Evolutionary conservation across 30 jellyfish, hydroid and myxozoan genomes (phyloP).

Genomic region (Hydra vulgaris): DNA sequence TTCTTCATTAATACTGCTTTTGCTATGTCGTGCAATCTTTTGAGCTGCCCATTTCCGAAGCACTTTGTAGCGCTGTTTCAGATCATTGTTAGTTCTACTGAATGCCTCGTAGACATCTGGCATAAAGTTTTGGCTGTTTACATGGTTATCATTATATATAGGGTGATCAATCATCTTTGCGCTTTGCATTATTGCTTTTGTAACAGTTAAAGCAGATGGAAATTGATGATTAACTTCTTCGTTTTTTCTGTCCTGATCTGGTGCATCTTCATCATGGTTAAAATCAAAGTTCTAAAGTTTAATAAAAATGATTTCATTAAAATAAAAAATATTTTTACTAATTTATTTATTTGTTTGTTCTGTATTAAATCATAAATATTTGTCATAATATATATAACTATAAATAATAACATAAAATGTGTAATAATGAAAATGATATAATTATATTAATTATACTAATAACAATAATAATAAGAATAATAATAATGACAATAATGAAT

Average conservation of each 20-base stretch:
- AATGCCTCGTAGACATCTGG: constrained; percentile 32
- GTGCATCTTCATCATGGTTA: neutral
- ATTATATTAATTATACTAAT: no score
- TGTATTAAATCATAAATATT: no score
- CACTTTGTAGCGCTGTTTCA: constrained; percentile 17
- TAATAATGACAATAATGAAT: no score
- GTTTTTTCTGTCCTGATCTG: neutral
- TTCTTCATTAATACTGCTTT: neutral
- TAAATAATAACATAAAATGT: no score
- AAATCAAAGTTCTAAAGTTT: neutral
- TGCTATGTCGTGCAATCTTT: neutral
- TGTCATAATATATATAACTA: no score
- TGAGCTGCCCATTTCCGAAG: constrained; percentile 22
- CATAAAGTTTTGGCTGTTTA: constrained; percentile 16
- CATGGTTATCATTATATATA: neutral
- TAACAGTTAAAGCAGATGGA: constrained; percentile 17
- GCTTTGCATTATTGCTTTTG: constrained; percentile 22
- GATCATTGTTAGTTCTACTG: constrained; percentile 24
- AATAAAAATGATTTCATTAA: no score
- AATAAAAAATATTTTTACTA: no score
- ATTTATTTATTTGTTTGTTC: no score
- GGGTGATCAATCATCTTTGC: constrained; percentile 26
- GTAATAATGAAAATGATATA: no score
- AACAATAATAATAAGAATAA: no score
- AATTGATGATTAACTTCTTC: neutral